Evolutionary conservation across 2,797 vertebrate species (phyloP), one percentile per base, ranked within the genome.

Genomic region (Heliangelus exortis): DNA sequence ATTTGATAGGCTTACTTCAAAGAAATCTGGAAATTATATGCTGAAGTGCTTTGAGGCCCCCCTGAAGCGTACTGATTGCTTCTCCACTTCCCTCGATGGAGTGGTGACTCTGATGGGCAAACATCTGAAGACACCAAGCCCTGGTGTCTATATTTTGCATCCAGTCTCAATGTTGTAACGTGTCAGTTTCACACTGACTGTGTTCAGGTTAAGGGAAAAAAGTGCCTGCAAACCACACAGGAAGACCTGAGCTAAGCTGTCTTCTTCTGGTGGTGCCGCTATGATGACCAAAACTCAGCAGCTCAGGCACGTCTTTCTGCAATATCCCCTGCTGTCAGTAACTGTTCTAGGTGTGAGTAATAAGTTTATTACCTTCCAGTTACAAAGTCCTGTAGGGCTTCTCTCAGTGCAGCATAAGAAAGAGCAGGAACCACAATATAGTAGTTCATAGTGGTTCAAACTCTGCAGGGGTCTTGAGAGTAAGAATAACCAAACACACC

Each of bases 131-230:
- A 80, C 12, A 7, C 6, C 28, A 12, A 8, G 57, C 39, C 20
- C 36, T 74, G 17, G 9, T 34, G 12, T 48, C 34, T 11, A 8
- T 2, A 0, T 63, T 83, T 69, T 72, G 8, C 33, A 15, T 15
- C 0, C 1, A 31, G 41, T 29, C 21, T 55, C 29, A 0, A 0
- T 39, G 14, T 53, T 34, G 19, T 6, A 1, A 0, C 9, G 21
- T 18, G 45, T 55, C 34, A 51, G 17, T 61, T 73, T 74, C 54
- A 77, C 8, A 15, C 9, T 2, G 1, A 7, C 7, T 26, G 3
- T n/a, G 34, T 1, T 58, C 54, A 55, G 7, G 25, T 4, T 59
- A 71, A 66, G 36, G 12, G 16, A 53, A 74, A 41, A 7, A 61
- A 1, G 1, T 53, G 10, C 28, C 48, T 73, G 63, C 15, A 72